phyloP scores from a whole-genome alignment of 92 coral and sea anemone genomes.

The Bergia sp. region DNA sequence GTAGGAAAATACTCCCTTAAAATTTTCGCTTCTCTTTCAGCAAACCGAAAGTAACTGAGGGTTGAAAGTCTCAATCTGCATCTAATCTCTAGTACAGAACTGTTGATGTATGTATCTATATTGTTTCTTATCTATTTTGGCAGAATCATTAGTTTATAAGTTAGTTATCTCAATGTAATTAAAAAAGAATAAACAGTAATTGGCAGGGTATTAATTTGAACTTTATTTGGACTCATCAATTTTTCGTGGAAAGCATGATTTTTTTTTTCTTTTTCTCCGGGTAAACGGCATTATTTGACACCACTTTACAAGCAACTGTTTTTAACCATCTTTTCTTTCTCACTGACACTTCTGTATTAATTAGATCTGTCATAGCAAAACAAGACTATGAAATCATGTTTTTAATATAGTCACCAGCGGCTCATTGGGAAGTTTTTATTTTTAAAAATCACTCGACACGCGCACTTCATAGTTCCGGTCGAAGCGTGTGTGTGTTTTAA shows the following conservation, averaged over 20 bases:
- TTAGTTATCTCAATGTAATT: background rate
- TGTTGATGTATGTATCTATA: background rate
- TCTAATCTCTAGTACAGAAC: background rate
- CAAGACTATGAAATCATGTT: constrained; percentile 34
- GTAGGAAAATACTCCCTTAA: background rate
- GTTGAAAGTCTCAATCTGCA: background rate
- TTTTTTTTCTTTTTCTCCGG: background rate
- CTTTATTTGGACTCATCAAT: background rate
- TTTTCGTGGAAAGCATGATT: no score
- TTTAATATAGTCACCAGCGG: constrained; percentile 20
- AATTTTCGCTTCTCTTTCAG: constrained; percentile 7
- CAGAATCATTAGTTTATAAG: background rate
- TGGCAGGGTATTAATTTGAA: background rate
- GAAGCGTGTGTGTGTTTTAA: constrained; percentile 32
- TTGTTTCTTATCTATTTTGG: background rate
- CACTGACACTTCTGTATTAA: constrained; percentile 31
- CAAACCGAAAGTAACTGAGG: background rate
- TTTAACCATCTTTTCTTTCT: background rate
- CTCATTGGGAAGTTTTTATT: constrained; percentile 14
- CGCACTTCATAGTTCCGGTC: constrained; percentile 38
- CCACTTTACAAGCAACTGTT: background rate
- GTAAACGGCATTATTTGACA: background rate
- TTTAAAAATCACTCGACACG: constrained; percentile 18
- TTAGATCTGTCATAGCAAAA: constrained; percentile 29
- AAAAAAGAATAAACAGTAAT: background rate